Evolutionary conservation across 2,888 invertebrate species (phyloP), one percentile per base, ranked within the genome.

Genomic region (Heliconius charithonia): DNA sequence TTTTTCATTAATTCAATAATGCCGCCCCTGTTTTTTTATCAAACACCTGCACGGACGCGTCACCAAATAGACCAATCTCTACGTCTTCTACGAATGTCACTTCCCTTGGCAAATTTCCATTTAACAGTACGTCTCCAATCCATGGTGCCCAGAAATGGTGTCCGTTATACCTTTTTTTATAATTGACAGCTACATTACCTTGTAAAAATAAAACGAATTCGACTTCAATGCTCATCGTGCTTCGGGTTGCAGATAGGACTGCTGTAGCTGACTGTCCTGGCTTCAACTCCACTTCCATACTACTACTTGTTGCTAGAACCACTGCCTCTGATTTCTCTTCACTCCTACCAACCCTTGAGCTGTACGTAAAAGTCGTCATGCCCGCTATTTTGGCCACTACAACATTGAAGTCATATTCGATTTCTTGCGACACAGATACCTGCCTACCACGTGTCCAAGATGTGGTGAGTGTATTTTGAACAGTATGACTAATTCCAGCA

Each of bases 131-230:
- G 76, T 86, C 86, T 4, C 83, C 82, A 13, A 93, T 86, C 2
- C 82, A 81, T 0, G 91, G 92, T 0, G 90, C 91, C 86, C 88
- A 91, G 75, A 93, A 93, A 83, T 93, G 91, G 65, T 93, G 93
- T 0, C 89, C 89, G 0, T 87, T 87, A 37, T 86, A 81, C 0
- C 81, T 62, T 22, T 83, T 88, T 75, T 84, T 89, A 65, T 86
- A 92, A 79, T 94, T 92, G 0, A 91, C 89, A 0, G 91, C 93
- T 2, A 93, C 82, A 80, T 91, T 89, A 0, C 93, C 93, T 70
- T 88, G 85, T 9, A 93, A 77, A n/a, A 81, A 85, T 16, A 88
- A 86, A 37, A 81, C 81, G 79, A 93, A 90, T 0, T 86, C 80
- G 0, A 94, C 84, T 83, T 93, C 91, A 0, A 93, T 81, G 82